Base-by-base conservation (phyloP, 2,797 vertebrate species). In the Neosalanx taihuensis region DNA sequence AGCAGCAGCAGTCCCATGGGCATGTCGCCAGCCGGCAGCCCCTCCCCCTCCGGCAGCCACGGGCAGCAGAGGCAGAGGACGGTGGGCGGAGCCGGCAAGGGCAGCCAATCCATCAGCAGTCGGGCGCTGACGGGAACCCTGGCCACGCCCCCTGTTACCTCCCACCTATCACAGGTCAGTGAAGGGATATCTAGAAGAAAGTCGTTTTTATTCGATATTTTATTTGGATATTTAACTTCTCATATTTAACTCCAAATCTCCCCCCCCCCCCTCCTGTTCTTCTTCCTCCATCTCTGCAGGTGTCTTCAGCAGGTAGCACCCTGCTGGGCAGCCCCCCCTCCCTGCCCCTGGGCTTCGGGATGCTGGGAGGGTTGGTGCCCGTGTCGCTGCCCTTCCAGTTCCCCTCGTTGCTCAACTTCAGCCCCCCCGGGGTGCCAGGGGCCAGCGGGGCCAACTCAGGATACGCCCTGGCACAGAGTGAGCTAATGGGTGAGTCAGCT, bases 371-470 rank as follows among this genome's bases (percentile, higher is more conserved):
- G 78, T 94, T 99, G 89, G 96, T 98, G 87, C 97, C 96, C 63
- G 96, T 99, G 90, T 97, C 96, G 56, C 91, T 98, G 87, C 97
- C 97, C 92, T 99, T 98, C 91, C 97, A 96, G 93, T 98, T 98
- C 88, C 97, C 97, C 26, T 71, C 90, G 78, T 90, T 98, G 91
- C 93, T 99, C 58, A 96, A 95, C 85, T 95, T 96, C 90, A 96
- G 93, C 88, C 75, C 90, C 56, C 73, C 86, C 6, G 84, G 87
- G 76, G 83, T 74, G 13, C 79, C 90, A 13, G 90, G 88, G 62
- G 83, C 71, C 6, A 81, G 93, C 84, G 94, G 94, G 91, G 92
- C 94, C 87, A 95, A 94, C 94, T 96, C 97, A 95, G 96, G 96
- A 94, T 98, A 95, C 89, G 94, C 93, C 81, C 91, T 98, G 90